A percentile compares a stretch with the other conserved stretches of the same genome.
Evolutionary conservation across 2,113 vertebrate genomes (phyloP).

Genomic region (Phrynocephalus versicolor): DNA sequence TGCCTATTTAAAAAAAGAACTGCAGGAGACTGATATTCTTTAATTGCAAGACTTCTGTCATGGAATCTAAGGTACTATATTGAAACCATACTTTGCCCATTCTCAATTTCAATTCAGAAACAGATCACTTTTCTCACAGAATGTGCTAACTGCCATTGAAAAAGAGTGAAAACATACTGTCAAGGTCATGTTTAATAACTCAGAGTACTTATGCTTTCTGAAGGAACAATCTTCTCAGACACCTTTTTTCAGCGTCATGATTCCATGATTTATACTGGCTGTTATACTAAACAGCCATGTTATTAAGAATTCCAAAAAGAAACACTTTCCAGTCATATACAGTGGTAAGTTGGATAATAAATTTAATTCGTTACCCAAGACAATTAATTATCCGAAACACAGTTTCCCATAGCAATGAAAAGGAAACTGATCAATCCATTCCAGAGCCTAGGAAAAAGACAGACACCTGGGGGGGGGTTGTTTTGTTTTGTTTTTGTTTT

Average conservation of each 20-base stretch:
- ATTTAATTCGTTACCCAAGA: too few relatives aligned
- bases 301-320: background rate
- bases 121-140: background rate
- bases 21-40: background rate
- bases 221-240: background rate
- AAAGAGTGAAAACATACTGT: background rate
- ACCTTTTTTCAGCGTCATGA: background rate
- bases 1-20: background rate
- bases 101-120: background rate
- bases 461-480: too few relatives aligned
- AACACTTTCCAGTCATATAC: background rate
- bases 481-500: too few relatives aligned
- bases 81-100: background rate
- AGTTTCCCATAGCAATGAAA: too few relatives aligned
- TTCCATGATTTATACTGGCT: background rate
- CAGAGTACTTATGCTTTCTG: background rate
- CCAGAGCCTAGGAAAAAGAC: too few relatives aligned
- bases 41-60: background rate
- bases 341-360: too few relatives aligned
- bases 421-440: too few relatives aligned
- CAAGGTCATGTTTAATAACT: background rate
- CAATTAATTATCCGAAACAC: too few relatives aligned
- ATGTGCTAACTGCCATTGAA: background rate
- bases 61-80: rapidly evolving
- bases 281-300: slow-evolving; percentile 5